Evolutionary conservation across 2,113 vertebrate species (phyloP).

Genomic region (Uria aalge): DNA sequence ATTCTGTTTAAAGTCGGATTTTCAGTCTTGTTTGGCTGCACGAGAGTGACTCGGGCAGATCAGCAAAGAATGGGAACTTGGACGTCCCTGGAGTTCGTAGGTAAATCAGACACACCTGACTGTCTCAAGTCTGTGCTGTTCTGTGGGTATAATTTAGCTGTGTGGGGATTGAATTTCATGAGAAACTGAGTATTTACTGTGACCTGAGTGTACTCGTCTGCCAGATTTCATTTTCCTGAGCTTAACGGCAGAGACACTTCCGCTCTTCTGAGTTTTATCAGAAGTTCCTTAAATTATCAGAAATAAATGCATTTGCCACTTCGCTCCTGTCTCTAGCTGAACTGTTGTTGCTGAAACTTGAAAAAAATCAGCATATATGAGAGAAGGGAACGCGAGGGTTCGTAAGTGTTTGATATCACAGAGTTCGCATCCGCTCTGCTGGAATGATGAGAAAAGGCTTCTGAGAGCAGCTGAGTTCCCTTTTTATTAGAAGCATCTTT

Average conservation of each 20-base stretch:
- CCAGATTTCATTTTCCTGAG: slow-evolving; percentile 34
- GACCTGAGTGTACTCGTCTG: neutral
- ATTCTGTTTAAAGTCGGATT: neutral
- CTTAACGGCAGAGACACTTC: neutral
- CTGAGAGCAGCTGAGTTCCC: slow-evolving; percentile 13
- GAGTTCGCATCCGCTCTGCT: neutral
- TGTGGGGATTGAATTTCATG: neutral
- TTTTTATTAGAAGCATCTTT: slow-evolving; percentile 37
- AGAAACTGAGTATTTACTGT: neutral
- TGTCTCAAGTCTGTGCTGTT: neutral
- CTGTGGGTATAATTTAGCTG: neutral
- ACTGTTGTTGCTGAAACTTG: neutral
- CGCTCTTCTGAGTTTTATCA: slow-evolving; percentile 20
- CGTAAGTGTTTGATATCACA: neutral
- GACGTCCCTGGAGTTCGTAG: neutral
- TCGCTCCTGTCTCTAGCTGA: neutral
- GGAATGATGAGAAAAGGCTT: slow-evolving; percentile 35
- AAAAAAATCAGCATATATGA: neutral
- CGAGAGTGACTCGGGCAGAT: neutral
- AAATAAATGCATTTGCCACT: neutral
- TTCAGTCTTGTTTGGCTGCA: neutral
- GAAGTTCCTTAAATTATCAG: slow-evolving; percentile 11
- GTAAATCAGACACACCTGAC: neutral
- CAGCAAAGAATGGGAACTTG: neutral
- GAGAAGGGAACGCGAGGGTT: neutral